phyloP scores from a whole-genome alignment of 2,888 invertebrate species.

The Ischnura elegans region DNA sequence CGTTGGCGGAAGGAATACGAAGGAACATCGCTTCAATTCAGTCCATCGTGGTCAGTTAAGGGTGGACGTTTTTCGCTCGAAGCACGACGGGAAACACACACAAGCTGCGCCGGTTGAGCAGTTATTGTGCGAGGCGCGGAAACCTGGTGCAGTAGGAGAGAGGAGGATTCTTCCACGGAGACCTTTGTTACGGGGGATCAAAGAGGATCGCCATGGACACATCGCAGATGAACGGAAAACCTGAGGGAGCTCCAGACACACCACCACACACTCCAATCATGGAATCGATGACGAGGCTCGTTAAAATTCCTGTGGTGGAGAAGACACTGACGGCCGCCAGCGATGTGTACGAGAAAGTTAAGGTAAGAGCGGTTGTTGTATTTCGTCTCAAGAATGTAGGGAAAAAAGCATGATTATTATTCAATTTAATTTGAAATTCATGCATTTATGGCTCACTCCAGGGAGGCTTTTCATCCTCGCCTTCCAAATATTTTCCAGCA shows the following conservation, averaged over 20 bases:
- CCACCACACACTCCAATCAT: slow-evolving; percentile 74
- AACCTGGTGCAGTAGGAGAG: background rate
- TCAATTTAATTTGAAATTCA: too few relatives aligned
- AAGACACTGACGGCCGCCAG: slow-evolving; percentile 87
- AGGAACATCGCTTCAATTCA: background rate
- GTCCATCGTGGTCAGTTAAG: background rate
- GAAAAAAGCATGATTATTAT: too few relatives aligned
- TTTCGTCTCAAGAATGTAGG: too few relatives aligned
- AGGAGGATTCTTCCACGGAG: background rate
- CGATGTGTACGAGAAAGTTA: slow-evolving; percentile 87
- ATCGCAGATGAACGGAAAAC: slow-evolving; percentile 45
- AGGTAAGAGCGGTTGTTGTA: slow-evolving; percentile 79
- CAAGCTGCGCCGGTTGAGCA: background rate
- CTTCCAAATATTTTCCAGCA: too few relatives aligned
- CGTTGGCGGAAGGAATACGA: background rate
- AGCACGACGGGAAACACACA: too few relatives aligned
- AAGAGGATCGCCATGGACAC: too few relatives aligned
- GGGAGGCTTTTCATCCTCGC: too few relatives aligned
- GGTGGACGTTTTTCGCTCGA: background rate
- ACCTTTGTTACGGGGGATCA: too few relatives aligned
- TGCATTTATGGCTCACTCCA: too few relatives aligned
- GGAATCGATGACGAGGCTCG: slow-evolving; percentile 87
- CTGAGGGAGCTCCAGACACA: background rate
- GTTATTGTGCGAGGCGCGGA: too few relatives aligned
- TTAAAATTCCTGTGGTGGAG: slow-evolving; percentile 90